Evolutionary conservation across 2,113 vertebrate genomes (phyloP).

Genomic region (Galbula dea): DNA sequence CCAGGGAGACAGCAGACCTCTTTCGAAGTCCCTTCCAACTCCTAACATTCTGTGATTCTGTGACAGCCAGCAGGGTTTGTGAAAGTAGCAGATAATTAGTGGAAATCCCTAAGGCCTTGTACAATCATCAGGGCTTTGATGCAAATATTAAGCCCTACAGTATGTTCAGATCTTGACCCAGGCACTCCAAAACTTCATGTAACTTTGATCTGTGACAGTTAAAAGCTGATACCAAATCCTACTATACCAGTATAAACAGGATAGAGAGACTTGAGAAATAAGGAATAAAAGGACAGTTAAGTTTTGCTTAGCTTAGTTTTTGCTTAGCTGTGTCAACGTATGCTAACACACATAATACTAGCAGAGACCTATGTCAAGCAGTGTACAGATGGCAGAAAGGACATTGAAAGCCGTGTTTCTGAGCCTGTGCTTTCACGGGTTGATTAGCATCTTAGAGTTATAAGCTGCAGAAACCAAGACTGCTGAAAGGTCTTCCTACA

Average conservation of each 20-base stretch:
- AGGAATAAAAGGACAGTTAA: neutral
- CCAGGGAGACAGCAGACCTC: no score
- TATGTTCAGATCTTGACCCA: neutral
- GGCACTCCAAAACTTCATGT: neutral
- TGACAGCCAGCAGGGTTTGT: neutral
- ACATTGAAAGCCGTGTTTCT: fast-evolving
- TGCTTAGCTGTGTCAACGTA: neutral
- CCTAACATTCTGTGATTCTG: no score
- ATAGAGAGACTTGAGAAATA: neutral
- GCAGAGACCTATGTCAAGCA: neutral
- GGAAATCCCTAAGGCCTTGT: neutral
- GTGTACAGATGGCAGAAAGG: neutral
- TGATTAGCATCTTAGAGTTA: neutral
- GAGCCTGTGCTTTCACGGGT: neutral
- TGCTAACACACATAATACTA: neutral
- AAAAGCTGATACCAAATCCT: neutral
- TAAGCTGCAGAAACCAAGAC: neutral
- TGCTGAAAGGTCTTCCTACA: neutral
- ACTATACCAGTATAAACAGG: neutral
- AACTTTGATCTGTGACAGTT: neutral
- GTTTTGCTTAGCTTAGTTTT: no score
- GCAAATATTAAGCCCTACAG: neutral
- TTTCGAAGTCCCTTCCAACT: no score
- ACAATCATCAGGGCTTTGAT: neutral
- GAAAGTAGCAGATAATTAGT: neutral